A percentile compares a stretch with the other conserved stretches of the same genome.
Evolutionary conservation across 2,797 vertebrate genomes (phyloP).

Genomic region (Ceryle rudis): DNA sequence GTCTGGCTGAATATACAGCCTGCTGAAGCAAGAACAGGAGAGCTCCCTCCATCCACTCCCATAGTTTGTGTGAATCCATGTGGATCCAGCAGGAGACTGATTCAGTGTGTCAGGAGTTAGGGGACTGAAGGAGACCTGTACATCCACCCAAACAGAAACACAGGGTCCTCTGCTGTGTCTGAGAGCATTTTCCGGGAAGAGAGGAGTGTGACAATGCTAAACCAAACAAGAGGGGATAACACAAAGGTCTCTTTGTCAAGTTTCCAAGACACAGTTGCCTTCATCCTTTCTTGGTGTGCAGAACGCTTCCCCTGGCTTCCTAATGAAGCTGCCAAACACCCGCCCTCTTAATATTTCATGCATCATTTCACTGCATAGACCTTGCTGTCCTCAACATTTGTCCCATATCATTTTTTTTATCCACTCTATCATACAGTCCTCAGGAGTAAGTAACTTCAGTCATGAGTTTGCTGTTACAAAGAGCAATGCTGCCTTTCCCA

Average conservation of each 20-base stretch:
- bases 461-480: not conserved
- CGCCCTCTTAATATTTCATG: not conserved
- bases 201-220: not conserved
- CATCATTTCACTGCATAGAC: conserved; percentile 4
- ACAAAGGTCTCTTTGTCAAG: conserved; percentile 58
- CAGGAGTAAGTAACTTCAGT: not conserved
- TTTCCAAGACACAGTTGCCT: conserved; percentile 57
- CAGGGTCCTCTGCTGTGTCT: not conserved
- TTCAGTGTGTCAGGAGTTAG: conserved; percentile 23
- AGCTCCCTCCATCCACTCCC: not conserved
- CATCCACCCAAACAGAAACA: conserved; percentile 29
- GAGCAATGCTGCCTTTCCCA: not conserved
- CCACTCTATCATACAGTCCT: not conserved
- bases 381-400: not conserved
- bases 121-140: not conserved
- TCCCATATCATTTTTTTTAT: not conserved
- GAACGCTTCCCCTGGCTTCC: conserved; percentile 19
- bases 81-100: conserved; percentile 48
- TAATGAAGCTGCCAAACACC: conserved; percentile 37
- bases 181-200: conserved; percentile 8
- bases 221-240: conserved; percentile 18
- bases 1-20: conserved; percentile 3
- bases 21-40: conserved; percentile 17
- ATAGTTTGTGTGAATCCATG: conserved; percentile 56
- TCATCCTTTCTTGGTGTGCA: conserved; percentile 45